Base-by-base conservation (phyloP, 2,113 vertebrate genomes). In the Stegastes partitus region DNA sequence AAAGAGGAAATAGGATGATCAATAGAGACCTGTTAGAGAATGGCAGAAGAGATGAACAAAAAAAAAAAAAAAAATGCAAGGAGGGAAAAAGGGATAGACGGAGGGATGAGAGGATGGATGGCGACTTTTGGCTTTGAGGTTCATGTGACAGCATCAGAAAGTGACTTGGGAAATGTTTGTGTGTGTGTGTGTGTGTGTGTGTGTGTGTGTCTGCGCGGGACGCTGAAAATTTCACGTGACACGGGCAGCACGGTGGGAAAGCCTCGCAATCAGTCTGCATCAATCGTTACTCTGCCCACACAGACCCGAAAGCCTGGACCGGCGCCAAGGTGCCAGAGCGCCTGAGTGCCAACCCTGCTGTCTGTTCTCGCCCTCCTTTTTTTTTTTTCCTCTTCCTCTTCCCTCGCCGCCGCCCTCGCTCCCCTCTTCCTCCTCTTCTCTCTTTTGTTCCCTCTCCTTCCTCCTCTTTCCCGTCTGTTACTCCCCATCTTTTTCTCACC, bases 1-100 rank as follows among this genome's bases (percentile, higher is more conserved):
- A 91, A 93, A 92, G 91, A 91, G 86, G 91, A 93, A 93, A 90
- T 89, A 62, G 64, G 81, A 85, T 77, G 90, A 93, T 94, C 90
- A 93, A 92, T 93, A 89, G 85, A 82, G 91, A 91, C 76, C 89
- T 81, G 77, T 90, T 91, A 89, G 78, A 90, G 82, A 85, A 63
- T 74, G 87, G 80, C 86, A 77, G 72, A 77, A 62, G 63, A 68
- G 66, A 86, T 11, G 77, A 87, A 77, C 31, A 4, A 6, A 34
- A 34, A 34, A 34, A 10, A 28, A 28, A 28, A 34, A 34, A 34
- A 54, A 68, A 84, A 76, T 69, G 73, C 51, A 59, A 56, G 12
- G 45, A 82, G 49, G 69, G 67, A 50, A 4, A 23, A 69, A 77
- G 21, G 11, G 69, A 76, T 2, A 14, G 61, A 83, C 28, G 68